Evolutionary conservation across 2,797 vertebrate genomes (phyloP), one percentile per base, ranked within the genome.

Genomic region (Caiman crocodilus): DNA sequence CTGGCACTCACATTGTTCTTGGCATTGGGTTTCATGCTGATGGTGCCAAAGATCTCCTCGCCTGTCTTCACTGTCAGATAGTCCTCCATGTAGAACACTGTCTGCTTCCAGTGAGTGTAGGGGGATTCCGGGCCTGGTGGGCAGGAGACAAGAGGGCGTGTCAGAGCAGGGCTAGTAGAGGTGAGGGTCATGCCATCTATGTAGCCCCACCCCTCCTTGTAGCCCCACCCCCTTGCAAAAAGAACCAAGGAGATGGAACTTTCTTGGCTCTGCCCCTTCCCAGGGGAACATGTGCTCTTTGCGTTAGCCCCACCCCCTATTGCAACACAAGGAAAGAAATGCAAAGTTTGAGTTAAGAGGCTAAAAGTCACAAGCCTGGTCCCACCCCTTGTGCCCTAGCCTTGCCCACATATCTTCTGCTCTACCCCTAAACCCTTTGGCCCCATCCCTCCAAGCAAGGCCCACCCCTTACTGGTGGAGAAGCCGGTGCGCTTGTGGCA

Each of bases 51-150:
- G 85, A 99, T 99, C 96, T 99, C 99, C 96, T 99, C 99, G 1
- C 99, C 99, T 0, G 98, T 99, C 97, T 99, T 99, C 17, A 99
- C 99, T 0, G 99, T 99, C 94, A 99, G 97, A 87, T 99, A 99
- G 28, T 99, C 99, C 57, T 99, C 99, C 97, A 99, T 98, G 94
- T 99, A 99, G 96, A 99, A 99, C 28, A 99, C 99, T 0, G 99
- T 99, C 95, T 99, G 99, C 97, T 99, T 99, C 99, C 99, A 99
- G 97, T 99, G 99, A 12, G 99, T 99, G 96, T 99, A 99, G 0
- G 99, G 98, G 88, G 99, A 99, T 96, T 99, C 99, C 0, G 99
- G 99, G 91, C 99, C 99, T 99, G 94, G 2, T 90, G 14, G 58
- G 74, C 59, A 18, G 59, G 59, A 21, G 59, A 71, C 30, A 50